These are phyloP conservation scores for Agonum fuliginosum DNA, from an alignment of 2,888 invertebrate species.

Conservation along the genomic window DNA sequence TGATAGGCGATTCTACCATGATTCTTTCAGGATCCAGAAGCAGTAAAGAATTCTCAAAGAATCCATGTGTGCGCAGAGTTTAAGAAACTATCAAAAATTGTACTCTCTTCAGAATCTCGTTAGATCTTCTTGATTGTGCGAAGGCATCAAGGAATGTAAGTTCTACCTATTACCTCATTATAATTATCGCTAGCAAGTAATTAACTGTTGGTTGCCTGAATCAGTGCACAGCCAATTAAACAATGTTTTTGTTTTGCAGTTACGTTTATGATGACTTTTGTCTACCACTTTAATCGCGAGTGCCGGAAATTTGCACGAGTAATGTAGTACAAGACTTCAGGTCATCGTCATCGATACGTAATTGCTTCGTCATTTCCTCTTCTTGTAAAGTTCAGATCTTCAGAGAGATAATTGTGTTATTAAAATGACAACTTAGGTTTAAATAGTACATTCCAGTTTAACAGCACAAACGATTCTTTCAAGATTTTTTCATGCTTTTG, in stretches of 20 bases:
- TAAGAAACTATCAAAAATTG: too few relatives aligned
- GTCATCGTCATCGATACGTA: slow-evolving; percentile 23
- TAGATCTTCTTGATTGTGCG: neutral
- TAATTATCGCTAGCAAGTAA: slow-evolving; percentile 14
- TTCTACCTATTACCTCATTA: slow-evolving; percentile 10
- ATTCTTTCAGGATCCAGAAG: too few relatives aligned
- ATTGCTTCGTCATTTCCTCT: slow-evolving; percentile 1
- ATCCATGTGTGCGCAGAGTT: too few relatives aligned
- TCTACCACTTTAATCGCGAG: slow-evolving; percentile 9
- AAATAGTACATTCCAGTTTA: too few relatives aligned
- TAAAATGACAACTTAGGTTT: too few relatives aligned
- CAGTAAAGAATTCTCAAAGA: too few relatives aligned
- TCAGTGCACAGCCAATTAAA: slow-evolving; percentile 37
- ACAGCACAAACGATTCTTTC: too few relatives aligned
- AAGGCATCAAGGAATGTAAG: neutral
- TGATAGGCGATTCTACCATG: too few relatives aligned
- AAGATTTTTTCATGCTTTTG: too few relatives aligned
- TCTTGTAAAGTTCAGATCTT: neutral
- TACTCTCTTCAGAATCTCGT: neutral
- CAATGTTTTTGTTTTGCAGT: slow-evolving; percentile 27
- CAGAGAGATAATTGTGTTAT: neutral
- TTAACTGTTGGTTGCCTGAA: slow-evolving; percentile 24
- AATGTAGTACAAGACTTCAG: slow-evolving; percentile 7
- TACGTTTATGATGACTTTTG: slow-evolving; percentile 25
- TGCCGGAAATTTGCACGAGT: slow-evolving; percentile 18